These are phyloP conservation scores for Sinhomidia bicolor DNA, from an alignment of 2,888 invertebrate species.

Conservation along the genomic window DNA sequence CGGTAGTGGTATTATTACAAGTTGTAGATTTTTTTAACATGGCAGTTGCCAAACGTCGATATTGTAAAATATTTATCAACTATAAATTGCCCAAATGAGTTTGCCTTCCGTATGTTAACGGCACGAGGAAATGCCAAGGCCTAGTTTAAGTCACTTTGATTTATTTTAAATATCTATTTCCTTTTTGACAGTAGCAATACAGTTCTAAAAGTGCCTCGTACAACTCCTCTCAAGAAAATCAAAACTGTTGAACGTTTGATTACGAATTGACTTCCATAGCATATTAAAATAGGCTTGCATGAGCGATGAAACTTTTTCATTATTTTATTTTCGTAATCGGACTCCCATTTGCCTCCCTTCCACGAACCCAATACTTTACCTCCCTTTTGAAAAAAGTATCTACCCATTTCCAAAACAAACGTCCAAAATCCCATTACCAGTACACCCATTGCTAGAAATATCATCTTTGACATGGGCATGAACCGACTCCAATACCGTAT, in stretches of 20 bases:
- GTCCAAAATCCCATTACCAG: slow-evolving; percentile 1
- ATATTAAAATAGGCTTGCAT: slow-evolving; percentile 30
- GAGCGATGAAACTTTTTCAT: slow-evolving; percentile 54
- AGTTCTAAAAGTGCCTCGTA: slow-evolving; percentile 32
- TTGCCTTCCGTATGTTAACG: no score
- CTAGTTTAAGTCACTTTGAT: no score
- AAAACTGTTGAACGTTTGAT: background rate
- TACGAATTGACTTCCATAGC: slow-evolving; percentile 40
- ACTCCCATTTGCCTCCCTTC: slow-evolving; percentile 17
- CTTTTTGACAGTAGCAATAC: background rate
- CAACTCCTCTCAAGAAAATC: slow-evolving; percentile 5
- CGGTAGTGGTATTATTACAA: no score
- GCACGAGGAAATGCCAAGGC: no score
- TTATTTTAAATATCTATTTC: background rate
- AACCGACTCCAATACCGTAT: slow-evolving; percentile 25
- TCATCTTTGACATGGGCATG: background rate
- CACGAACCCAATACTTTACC: slow-evolving; percentile 29
- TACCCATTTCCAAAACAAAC: slow-evolving; percentile 36
- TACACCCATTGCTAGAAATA: background rate
- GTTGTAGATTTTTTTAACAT: no score
- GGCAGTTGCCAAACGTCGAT: no score
- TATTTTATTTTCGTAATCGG: background rate
- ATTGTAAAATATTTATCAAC: no score
- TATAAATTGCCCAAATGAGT: no score
- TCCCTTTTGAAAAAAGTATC: slow-evolving; percentile 27